Base-by-base conservation (phyloP, 2,113 vertebrate genomes). In the Poeciliopsis turrubarensis region DNA sequence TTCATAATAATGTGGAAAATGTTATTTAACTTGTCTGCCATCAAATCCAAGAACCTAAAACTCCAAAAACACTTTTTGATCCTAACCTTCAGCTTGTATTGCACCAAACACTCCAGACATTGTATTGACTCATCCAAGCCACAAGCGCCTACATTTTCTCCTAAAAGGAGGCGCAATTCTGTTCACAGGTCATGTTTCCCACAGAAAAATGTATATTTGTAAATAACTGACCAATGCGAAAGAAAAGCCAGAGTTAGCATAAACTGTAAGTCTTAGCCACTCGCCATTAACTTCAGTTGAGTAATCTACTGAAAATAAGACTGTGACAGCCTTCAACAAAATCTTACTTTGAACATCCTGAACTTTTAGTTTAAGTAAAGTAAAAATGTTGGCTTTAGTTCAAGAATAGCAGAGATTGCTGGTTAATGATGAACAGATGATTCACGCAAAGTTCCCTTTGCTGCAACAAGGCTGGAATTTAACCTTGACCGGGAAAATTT, bases 371-470 rank as follows among this genome's bases (percentile, higher is more conserved):
- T 9, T 9, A 57, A 9, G 25, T 54, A 54, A 54, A 25, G 47
- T 8, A 9, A 54, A 57, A 57, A 25, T 5, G 5, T 7, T 9
- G 25, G 8, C 3, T 57, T 64, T 30, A 83, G 15, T 34, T 4
- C 3, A 57, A 60, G 3, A 19, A 70, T 2, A 64, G 19, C 3
- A 13, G 64, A 0, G 3, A 14, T 25, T 0, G 0, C 9, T 27
- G 5, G 9, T 79, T 0, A 64, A 6, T 7, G 26, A 63, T 0
- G 0, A 31, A 14, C 57, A 66, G 29, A 65, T 70, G 62, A 62
- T 65, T 65, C 14, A 25, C 14, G 25, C 13, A 9, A 0, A 60
- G 37, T 34, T 12, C 3, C 34, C 27, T 25, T 22, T 15, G 1
- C 27, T 62, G 1, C 14, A 75, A 60, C 25, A 13, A 3, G 30